Conservation (phyloP, 2,797 vertebrate species). For the Chelmon rostratus region DNA sequence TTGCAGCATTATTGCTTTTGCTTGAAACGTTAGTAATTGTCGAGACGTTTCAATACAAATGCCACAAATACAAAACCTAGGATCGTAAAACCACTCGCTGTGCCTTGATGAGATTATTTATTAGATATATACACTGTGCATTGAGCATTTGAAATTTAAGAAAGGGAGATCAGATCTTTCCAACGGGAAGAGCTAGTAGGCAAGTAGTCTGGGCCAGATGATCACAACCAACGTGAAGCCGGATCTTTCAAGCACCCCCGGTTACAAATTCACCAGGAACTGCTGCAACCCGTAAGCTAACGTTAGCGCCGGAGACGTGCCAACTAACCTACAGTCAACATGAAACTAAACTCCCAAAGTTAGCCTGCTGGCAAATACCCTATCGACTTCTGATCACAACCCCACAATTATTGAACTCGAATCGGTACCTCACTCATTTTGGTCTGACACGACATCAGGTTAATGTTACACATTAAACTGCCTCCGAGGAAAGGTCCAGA, state of each 20-base stretch:
- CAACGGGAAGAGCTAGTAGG: not conserved
- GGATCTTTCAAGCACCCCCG: slow-evolving; percentile 16
- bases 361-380: not conserved
- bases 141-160: slow-evolving; percentile 4
- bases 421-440: not conserved
- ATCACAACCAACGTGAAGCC: slow-evolving; percentile 12
- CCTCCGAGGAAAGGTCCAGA: slow-evolving; percentile 44
- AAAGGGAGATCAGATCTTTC: not conserved
- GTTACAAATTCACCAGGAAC: slow-evolving; percentile 31
- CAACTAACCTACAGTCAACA: slow-evolving; percentile 23
- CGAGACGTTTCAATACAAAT: not conserved
- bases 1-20: not conserved
- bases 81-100: not conserved
- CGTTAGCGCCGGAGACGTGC: slow-evolving; percentile 26
- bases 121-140: slow-evolving; percentile 3
- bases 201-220: not conserved
- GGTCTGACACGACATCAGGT: slow-evolving; percentile 3
- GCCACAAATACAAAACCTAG: not conserved
- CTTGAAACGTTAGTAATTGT: not conserved
- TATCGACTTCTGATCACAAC: not conserved
- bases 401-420: slow-evolving; percentile 7
- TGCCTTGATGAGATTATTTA: not conserved
- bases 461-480: slow-evolving; percentile 39
- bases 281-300: slow-evolving; percentile 33
- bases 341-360: slow-evolving; percentile 24